Conservation (phyloP, 2,113 vertebrate species). For the Callipepla californica region DNA sequence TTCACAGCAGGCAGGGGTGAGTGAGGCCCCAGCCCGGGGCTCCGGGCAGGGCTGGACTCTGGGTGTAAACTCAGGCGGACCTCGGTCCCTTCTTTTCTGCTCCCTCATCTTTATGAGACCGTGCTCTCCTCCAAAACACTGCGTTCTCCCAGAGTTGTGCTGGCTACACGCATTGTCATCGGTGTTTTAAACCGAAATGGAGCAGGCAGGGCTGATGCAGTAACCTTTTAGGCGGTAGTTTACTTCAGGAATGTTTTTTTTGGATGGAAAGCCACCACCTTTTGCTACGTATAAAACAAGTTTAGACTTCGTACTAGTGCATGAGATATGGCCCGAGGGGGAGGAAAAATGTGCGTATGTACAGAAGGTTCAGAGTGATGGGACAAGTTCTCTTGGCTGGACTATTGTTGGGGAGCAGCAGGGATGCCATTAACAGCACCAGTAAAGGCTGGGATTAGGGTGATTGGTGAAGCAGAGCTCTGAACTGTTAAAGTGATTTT, state of each 20-base stretch:
- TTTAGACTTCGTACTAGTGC: neutral
- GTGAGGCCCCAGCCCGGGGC: neutral
- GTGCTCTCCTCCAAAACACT: neutral
- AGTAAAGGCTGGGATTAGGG: conserved; percentile 15
- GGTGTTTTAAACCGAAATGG: neutral
- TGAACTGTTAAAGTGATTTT: conserved; percentile 2
- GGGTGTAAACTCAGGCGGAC: neutral
- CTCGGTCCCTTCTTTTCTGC: neutral
- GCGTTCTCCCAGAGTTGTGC: neutral
- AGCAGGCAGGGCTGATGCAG: neutral
- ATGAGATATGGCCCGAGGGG: neutral
- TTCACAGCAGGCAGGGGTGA: neutral
- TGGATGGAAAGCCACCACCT: neutral
- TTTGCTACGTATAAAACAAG: neutral
- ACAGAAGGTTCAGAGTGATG: neutral
- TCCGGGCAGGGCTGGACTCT: neutral
- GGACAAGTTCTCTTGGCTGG: neutral
- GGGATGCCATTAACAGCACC: conserved; percentile 40
- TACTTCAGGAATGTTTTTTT: neutral
- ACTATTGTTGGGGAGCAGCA: conserved; percentile 28
- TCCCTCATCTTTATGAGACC: neutral
- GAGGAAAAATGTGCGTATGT: neutral
- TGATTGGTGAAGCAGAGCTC: conserved; percentile 28
- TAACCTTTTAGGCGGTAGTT: neutral
- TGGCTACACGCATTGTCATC: accelerated